Evolutionary conservation across 2,888 invertebrate species (phyloP).

Genomic region (Oligia latruncula): DNA sequence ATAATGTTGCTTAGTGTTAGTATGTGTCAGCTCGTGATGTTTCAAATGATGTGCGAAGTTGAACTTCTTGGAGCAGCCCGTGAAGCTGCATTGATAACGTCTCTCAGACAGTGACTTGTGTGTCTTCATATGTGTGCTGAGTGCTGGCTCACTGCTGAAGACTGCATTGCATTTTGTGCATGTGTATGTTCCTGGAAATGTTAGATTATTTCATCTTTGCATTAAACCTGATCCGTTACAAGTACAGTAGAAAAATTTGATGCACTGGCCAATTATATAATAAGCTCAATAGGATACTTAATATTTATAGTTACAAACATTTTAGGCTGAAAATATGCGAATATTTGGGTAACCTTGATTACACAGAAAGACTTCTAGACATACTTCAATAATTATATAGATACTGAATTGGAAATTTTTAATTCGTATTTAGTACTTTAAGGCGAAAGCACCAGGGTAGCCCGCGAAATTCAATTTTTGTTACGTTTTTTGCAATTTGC

Average conservation of each 20-base stretch:
- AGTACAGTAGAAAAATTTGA: neutral
- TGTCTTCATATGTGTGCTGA: conserved; percentile 80
- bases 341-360: too few relatives aligned
- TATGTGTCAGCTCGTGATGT: conserved; percentile 86
- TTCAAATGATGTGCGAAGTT: conserved; percentile 86
- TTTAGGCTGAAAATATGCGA: too few relatives aligned
- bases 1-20: conserved; percentile 80
- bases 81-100: conserved; percentile 77
- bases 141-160: conserved; percentile 82
- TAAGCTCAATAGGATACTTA: too few relatives aligned
- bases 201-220: conserved; percentile 1
- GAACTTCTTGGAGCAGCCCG: conserved; percentile 82
- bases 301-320: too few relatives aligned
- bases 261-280: too few relatives aligned
- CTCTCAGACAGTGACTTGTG: conserved; percentile 82
- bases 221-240: neutral
- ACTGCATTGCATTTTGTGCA: conserved; percentile 80
- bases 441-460: too few relatives aligned
- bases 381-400: too few relatives aligned
- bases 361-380: too few relatives aligned
- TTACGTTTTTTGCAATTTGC: too few relatives aligned
- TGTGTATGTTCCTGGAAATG: conserved; percentile 77
- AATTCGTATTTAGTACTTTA: too few relatives aligned
- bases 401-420: too few relatives aligned
- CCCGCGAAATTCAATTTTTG: too few relatives aligned